Percentiles rank a stretch among this genome's conserved stretches.
These are phyloP conservation scores for Bedellia somnulentella DNA, from an alignment of 2,888 invertebrate species.

Conservation along the genomic window DNA sequence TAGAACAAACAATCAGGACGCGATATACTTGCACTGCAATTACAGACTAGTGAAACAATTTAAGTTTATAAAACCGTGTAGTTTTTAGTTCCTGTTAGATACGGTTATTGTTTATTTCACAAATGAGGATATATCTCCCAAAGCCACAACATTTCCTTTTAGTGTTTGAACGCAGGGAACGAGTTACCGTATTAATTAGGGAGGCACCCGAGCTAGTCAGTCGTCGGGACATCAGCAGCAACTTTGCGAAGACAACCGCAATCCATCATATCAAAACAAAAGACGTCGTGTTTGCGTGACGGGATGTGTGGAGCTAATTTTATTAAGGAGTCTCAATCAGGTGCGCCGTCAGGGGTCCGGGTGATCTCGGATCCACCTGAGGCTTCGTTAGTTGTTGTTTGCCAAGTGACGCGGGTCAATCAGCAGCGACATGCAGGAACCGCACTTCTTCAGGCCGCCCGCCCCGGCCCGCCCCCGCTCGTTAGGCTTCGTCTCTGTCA, in stretches of 20 bases:
- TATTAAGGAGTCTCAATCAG: conserved; percentile 58
- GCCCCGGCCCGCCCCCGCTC: conserved; percentile 21
- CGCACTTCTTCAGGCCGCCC: conserved; percentile 52
- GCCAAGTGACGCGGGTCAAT: conserved; percentile 62
- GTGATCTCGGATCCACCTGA: no score
- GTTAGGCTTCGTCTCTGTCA: conserved; percentile 58
- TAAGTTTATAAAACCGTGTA: no score
- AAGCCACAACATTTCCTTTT: no score
- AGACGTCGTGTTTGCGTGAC: conserved; percentile 50
- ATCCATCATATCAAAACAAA: conserved; percentile 57
- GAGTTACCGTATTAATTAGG: no score
- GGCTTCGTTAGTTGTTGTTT: conserved; percentile 62
- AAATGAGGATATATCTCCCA: no score
- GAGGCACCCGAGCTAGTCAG: no score
- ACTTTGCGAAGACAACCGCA: conserved; percentile 45
- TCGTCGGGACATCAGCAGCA: conserved; percentile 48
- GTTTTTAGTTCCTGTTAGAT: no score
- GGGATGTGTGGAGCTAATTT: conserved; percentile 55
- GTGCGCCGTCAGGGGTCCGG: conserved; percentile 42
- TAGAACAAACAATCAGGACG: no score
- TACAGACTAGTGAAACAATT: no score
- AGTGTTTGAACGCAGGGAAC: no score
- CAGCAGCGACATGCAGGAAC: conserved; percentile 62
- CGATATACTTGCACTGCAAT: no score
- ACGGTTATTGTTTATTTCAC: no score